A percentile compares a stretch with the other conserved stretches of the same genome.
phyloP scores from a whole-genome alignment of 2,888 invertebrate species.

The Phragmatobia fuliginosa region DNA sequence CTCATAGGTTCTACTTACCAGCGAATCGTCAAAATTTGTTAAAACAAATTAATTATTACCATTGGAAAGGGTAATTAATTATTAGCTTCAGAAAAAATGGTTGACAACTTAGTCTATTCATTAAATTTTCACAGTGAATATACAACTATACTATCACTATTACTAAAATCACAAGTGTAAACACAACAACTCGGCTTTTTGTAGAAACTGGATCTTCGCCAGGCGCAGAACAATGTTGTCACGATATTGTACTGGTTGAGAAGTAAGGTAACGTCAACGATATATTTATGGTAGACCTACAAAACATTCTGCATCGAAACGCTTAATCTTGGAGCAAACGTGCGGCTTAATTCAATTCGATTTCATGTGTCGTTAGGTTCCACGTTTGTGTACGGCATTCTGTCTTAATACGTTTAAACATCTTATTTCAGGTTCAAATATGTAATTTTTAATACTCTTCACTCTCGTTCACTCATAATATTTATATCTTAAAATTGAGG shows the following conservation, averaged over 20 bases:
- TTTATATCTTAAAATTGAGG: background rate
- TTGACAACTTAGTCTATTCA: conserved; percentile 30
- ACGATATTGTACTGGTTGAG: conserved; percentile 61
- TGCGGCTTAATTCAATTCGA: conserved; percentile 34
- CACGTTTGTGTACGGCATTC: conserved; percentile 5
- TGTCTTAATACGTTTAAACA: background rate
- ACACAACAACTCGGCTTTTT: conserved; percentile 50
- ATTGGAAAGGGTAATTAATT: no score
- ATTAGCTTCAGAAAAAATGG: conserved; percentile 10
- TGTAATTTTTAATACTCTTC: background rate
- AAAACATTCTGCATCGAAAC: conserved; percentile 33
- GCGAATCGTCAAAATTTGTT: no score
- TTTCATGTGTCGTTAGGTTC: conserved; percentile 18
- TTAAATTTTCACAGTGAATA: conserved; percentile 34
- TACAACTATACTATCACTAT: conserved; percentile 24
- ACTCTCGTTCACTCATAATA: background rate
- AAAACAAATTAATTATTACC: no score
- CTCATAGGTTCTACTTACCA: no score
- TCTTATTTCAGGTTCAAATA: background rate
- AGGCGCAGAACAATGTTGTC: conserved; percentile 66
- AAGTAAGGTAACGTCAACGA: conserved; percentile 54
- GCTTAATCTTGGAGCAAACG: conserved; percentile 35
- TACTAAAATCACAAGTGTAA: conserved; percentile 44
- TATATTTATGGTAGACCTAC: conserved; percentile 50
- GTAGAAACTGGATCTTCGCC: conserved; percentile 66